Base-by-base conservation (phyloP, 2,888 invertebrate genomes). In the Philereme vetulata region DNA sequence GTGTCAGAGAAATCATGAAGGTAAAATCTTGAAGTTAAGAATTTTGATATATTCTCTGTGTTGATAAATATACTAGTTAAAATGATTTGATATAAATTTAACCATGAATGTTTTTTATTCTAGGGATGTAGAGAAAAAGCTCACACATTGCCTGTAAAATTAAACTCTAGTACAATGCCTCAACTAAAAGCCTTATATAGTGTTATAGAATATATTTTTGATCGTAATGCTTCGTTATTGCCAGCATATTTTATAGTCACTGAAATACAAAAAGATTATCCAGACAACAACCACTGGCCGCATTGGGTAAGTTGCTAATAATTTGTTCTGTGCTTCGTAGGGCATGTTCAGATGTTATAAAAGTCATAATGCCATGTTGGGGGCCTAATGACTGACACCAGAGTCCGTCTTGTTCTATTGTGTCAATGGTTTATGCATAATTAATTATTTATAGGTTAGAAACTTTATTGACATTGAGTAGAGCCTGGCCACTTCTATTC, bases 171-270 rank as follows among this genome's bases (percentile, higher is more conserved):
- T 56, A 94, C 96, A 55, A 94, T 97, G 79, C 96, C 96, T 0
- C 97, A 97, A 84, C 88, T 97, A 61, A 95, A 96, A 80, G 96
- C 96, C 5, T 90, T 98, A 36, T 94, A 97, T 71, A 95, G 95
- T 79, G 95, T 98, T 0, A 95, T 98, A 64, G 95, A 96, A 68
- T 96, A 96, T 75, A 98, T 99, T 76, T 97, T 98, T 90, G 97
- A 99, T 83, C 93, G 98, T 42, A 96, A 98, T 85, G 96, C 97
- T 32, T 98, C 98, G 76, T 92, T 99, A 42, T 88, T 99, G 59
- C 99, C 99, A 0, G 97, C 97, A 5, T 99, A 99, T 86, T 97
- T 99, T 74, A 96, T 99, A 67, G 97, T 98, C 0, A 98, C 98
- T 81, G 98, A 99, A 92, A 96, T 99, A 69, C 96, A 97, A 76